Evolutionary conservation across 2,113 vertebrate genomes (phyloP), one percentile per base, ranked within the genome.

Genomic region (Numida meleagris): DNA sequence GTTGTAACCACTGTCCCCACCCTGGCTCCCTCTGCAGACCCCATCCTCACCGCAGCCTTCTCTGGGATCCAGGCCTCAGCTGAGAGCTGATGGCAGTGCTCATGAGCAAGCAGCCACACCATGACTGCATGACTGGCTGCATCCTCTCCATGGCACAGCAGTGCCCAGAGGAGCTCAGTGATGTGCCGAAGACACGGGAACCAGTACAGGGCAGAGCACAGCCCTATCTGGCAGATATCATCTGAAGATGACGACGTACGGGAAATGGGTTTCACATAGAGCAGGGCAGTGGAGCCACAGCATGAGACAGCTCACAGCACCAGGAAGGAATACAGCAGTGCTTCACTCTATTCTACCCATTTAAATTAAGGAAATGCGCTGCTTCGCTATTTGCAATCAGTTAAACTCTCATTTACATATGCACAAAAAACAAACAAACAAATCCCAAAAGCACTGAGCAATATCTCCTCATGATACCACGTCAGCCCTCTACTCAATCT

Each of bases 221-320:
- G 25, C 20, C 24, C 7, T 4, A 10, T 19, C 70, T 24, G 65
- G 23, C 71, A 38, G 71, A 45, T 17, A 46, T 57, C 70, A 16
- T 7, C 3, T 3, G 21, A 38, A 24, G 25, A 4, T 14, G 58
- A 7, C 25, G 43, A 7, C 23, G 5, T 0, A 1, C 50, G 40
- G 43, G 45, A 59, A 66, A 23, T 0, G 18, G 9, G 24, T 2
- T 59, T 14, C 42, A 12, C 0, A 6, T 0, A 11, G 77, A 57
- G 82, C 53, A 36, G 55, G 0, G 34, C 66, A 68, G 46, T 13
- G 1, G 34, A 63, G 55, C 43, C 43, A 3, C 6, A 3, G 43
- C 12, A 1, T 6, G 7, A 51, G 51, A 34, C 42, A 63, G 78
- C 29, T 55, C 43, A 48, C 45, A 21, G 6, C 31, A 3, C 40